These are phyloP conservation scores for Ophonus ardosiacus DNA, from an alignment of 2,888 invertebrate genomes.

Conservation along the genomic window DNA sequence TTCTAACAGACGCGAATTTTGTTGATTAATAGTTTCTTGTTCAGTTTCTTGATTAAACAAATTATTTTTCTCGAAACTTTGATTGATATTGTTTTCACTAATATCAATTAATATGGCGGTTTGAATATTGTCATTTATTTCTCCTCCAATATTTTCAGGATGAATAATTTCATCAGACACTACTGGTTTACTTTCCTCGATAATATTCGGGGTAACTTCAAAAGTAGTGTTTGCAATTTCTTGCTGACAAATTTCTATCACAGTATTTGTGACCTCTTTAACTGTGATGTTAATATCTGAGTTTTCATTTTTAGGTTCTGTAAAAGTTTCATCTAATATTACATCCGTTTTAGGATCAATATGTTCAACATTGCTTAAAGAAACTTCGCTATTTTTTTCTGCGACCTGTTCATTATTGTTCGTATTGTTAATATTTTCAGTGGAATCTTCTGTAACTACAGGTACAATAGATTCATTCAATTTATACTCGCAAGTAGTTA, in stretches of 20 bases:
- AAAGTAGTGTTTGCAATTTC: not conserved
- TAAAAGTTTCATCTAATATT: not conserved
- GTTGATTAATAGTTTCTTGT: not conserved
- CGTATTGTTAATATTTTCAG: not conserved
- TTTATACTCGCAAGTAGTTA: no score
- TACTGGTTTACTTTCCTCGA: no score
- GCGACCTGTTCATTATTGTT: not conserved
- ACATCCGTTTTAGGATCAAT: not conserved
- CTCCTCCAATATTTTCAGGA: not conserved
- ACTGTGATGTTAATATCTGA: no score
- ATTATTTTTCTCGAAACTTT: not conserved
- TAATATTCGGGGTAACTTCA: not conserved
- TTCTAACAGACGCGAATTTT: not conserved
- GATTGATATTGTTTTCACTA: not conserved
- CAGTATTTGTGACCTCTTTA: no score
- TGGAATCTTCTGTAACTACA: not conserved
- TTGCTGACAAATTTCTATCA: no score
- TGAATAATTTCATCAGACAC: not conserved
- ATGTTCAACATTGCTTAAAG: not conserved
- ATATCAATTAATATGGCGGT: no score
- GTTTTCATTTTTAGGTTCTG: not conserved
- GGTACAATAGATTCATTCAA: no score
- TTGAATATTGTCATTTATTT: conserved; percentile 11
- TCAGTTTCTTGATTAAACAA: not conserved
- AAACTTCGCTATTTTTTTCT: not conserved